Evolutionary conservation across 1,140 invertebrate genomes (phyloP).

Genomic region (Drosophila erecta): DNA sequence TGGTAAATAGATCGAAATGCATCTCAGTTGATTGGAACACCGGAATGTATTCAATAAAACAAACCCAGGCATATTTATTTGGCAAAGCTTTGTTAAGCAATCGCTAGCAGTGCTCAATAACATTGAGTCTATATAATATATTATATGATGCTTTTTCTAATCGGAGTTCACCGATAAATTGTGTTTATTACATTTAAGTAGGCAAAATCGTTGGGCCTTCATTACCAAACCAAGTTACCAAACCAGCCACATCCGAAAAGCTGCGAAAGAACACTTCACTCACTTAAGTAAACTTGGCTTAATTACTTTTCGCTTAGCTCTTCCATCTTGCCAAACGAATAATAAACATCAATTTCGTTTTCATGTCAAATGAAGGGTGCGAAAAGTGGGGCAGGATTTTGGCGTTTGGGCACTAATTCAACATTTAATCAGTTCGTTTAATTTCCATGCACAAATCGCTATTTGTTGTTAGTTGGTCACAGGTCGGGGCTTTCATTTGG

Average conservation of each 20-base stretch:
- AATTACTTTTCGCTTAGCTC: constrained; percentile 14
- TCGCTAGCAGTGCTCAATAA: not conserved
- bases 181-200: not conserved
- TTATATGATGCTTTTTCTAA: not conserved
- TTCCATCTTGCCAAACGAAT: constrained; percentile 21
- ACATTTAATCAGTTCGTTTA: constrained; percentile 74
- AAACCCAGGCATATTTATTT: not conserved
- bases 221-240: not conserved
- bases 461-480: constrained; percentile 47
- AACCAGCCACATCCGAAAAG: not conserved
- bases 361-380: constrained; percentile 12
- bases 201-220: not conserved
- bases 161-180: not conserved
- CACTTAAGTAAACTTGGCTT: constrained; percentile 25
- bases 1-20: not conserved
- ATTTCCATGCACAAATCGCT: constrained; percentile 63
- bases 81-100: not conserved
- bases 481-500: constrained; percentile 42
- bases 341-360: constrained; percentile 33
- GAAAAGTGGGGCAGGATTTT: not conserved
- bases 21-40: not conserved
- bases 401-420: constrained; percentile 44
- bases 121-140: not conserved
- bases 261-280: not conserved
- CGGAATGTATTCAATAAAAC: not conserved